Base-by-base conservation (phyloP, 2,113 vertebrate species). In the Strigops habroptila region DNA sequence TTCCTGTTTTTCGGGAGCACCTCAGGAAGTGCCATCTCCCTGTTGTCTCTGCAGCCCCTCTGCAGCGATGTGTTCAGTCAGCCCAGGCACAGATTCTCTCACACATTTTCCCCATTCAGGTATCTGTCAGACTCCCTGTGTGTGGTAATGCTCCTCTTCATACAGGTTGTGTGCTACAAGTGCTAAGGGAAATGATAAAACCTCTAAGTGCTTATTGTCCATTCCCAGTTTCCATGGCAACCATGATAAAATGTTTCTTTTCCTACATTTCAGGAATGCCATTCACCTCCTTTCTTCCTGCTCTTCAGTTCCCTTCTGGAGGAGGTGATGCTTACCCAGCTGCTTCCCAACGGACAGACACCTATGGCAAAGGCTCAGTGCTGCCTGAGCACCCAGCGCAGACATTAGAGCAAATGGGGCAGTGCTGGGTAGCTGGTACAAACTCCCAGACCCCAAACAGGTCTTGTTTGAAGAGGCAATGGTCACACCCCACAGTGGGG, bases 141-240 rank as follows among this genome's bases (percentile, higher is more conserved):
- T 8, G 6, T 33, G 63, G 39, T 53, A 93, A 91, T 65, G 41
- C 28, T 88, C 46, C 81, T 92, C 65, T 91, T 82, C 85, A 91
- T 68, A 53, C 31, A 76, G 71, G 90, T 70, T 87, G 75, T 46
- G 17, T 33, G 62, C 49, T 92, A 74, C 86, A 82, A 89, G 81
- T 80, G 70, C 90, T 93, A 80, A 87, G 78, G 43, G 52, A 95
- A 93, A 77, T 74, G 48, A 77, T 57, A 80, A 96, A 95, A 82
- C 49, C 63, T 79, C 33, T 37, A 69, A 93, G 82, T 80, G 76
- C 90, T 93, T 88, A 94, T 86, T 96, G 96, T 96, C 96, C 96
- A 39, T 90, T 93, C 53, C 35, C 60, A 88, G 93, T 97, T 96
- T 82, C 96, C 78, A 67, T 70, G 79, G 53, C 59, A 95, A 96